phyloP scores from a whole-genome alignment of 2,888 invertebrate genomes.

The Metellina segmentata region DNA sequence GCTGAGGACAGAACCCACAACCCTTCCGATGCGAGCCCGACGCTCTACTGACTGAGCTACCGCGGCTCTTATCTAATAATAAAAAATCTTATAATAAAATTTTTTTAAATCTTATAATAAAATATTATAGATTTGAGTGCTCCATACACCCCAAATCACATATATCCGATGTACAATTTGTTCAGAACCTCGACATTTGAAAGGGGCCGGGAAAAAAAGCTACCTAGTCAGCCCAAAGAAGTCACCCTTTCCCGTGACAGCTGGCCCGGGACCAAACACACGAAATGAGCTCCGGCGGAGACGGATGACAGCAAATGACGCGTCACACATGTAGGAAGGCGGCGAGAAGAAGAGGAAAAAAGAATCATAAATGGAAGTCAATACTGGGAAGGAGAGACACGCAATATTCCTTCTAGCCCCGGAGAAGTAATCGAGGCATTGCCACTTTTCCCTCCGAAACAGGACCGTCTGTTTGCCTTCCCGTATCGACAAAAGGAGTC shows the following conservation, averaged over 20 bases:
- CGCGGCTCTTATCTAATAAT: too few species aligned
- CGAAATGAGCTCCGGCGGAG: conserved; percentile 37
- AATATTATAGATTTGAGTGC: too few species aligned
- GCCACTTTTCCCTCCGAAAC: not conserved
- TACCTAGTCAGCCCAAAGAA: not conserved
- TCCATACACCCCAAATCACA: too few species aligned
- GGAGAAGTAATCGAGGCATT: conserved; percentile 29
- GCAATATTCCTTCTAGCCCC: conserved; percentile 15
- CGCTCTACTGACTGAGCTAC: too few species aligned
- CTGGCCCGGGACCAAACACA: conserved; percentile 42
- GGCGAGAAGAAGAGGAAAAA: conserved; percentile 2
- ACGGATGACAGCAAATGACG: conserved; percentile 46
- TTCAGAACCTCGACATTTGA: too few species aligned
- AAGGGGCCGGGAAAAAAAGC: not conserved
- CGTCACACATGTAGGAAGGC: conserved; percentile 11
- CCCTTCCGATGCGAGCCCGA: too few species aligned
- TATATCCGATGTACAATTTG: too few species aligned
- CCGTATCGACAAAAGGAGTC: conserved; percentile 14
- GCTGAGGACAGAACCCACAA: too few species aligned
- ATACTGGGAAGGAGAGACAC: conserved; percentile 15
- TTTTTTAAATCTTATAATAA: too few species aligned
- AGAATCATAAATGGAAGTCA: conserved; percentile 55
- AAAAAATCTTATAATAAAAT: too few species aligned
- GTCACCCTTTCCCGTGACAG: not conserved
- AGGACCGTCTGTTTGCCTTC: conserved; percentile 29